Evolutionary conservation across 2,888 invertebrate species (phyloP).

Genomic region (Meta bourneti): DNA sequence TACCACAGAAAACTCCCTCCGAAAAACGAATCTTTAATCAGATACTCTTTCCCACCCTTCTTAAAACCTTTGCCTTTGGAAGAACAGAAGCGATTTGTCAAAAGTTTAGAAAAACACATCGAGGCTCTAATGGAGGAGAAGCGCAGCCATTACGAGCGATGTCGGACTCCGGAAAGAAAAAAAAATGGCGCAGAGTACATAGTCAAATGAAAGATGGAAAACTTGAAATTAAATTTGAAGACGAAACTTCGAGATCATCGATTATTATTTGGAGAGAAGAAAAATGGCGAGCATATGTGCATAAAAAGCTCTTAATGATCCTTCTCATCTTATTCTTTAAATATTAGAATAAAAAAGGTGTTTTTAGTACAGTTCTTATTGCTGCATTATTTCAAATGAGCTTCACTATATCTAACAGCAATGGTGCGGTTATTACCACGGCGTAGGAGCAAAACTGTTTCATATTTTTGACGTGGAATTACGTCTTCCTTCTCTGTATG

Average conservation of each 20-base stretch:
- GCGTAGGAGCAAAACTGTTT: too few species aligned
- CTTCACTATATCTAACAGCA: too few species aligned
- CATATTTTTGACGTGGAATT: too few species aligned
- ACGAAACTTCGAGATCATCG: background rate
- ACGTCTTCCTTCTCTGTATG: too few species aligned
- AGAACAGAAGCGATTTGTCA: slow-evolving; percentile 59
- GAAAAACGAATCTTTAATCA: slow-evolving; percentile 62
- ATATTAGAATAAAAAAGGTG: too few species aligned
- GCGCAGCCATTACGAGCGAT: slow-evolving; percentile 33
- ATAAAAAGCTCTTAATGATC: background rate
- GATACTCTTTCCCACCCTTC: slow-evolving; percentile 23
- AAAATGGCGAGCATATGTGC: background rate
- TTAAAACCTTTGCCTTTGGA: background rate
- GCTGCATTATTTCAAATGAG: too few species aligned
- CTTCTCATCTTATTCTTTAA: background rate
- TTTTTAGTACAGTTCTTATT: too few species aligned
- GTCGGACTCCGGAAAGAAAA: slow-evolving; percentile 1
- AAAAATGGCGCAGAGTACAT: slow-evolving; percentile 9
- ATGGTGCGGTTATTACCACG: too few species aligned
- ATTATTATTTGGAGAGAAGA: background rate
- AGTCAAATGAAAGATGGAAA: slow-evolving; percentile 39
- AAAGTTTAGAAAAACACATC: slow-evolving; percentile 69
- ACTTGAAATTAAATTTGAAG: slow-evolving; percentile 52
- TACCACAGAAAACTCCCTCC: slow-evolving; percentile 1
- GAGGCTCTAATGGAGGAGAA: slow-evolving; percentile 55